Percentiles rank a stretch among this genome's conserved stretches.
Evolutionary conservation across 2,113 vertebrate species (phyloP).

Genomic region (Paedocypris sp.): DNA sequence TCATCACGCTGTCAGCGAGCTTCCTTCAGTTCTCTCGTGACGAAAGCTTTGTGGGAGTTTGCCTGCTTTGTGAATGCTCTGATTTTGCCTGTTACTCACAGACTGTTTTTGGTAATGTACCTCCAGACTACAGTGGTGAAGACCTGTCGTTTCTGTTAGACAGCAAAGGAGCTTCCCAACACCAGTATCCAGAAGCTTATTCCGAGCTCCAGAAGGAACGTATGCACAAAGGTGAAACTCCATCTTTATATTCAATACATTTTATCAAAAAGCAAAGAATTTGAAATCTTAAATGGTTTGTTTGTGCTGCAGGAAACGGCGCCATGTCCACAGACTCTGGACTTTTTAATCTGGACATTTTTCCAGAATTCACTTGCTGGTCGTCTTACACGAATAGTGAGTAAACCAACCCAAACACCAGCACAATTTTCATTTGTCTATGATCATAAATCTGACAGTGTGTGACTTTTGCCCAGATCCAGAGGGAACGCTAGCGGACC

Average conservation of each 20-base stretch:
- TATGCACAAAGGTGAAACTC: conserved; percentile 46
- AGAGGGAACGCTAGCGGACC: conserved; percentile 47
- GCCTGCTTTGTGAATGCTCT: not conserved
- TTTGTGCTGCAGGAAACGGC: conserved; percentile 35
- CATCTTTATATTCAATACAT: not conserved
- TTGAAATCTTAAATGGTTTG: not conserved
- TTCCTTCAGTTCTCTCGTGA: conserved; percentile 36
- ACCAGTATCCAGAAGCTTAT: conserved; percentile 49
- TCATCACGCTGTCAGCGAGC: conserved; percentile 53
- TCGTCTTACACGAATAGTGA: conserved; percentile 55
- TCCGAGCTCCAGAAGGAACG: conserved; percentile 44
- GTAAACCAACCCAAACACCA: conserved; percentile 4
- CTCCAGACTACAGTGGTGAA: conserved; percentile 65
- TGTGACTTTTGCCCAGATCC: conserved; percentile 9
- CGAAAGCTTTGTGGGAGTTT: conserved; percentile 5
- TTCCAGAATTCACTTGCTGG: conserved; percentile 61
- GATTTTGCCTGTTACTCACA: conserved; percentile 9
- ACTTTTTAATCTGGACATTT: conserved; percentile 57
- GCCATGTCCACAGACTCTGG: conserved; percentile 35
- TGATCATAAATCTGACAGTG: not conserved
- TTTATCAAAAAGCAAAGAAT: not conserved
- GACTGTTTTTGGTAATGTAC: conserved; percentile 39
- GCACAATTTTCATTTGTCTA: not conserved
- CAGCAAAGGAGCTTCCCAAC: conserved; percentile 49
- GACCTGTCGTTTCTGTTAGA: conserved; percentile 71